Evolutionary conservation across 2,113 vertebrate species (phyloP).

Genomic region (Penelope pileata): DNA sequence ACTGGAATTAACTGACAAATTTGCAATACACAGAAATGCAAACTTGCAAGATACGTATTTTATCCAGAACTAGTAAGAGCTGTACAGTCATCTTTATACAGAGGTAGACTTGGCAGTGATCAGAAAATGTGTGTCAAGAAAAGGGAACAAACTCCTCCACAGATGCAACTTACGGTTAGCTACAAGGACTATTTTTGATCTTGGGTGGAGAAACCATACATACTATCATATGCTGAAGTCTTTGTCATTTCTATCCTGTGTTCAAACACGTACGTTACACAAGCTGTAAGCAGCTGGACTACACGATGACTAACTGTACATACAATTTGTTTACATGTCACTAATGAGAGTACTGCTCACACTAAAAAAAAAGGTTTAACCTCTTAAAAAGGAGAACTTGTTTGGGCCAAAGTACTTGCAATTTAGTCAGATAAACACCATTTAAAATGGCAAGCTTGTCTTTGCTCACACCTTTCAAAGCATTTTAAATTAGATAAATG

Average conservation of each 20-base stretch:
- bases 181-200: not conserved
- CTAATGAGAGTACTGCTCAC: not conserved
- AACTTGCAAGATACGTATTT: not conserved
- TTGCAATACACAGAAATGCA: accelerated
- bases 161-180: not conserved
- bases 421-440: not conserved
- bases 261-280: not conserved
- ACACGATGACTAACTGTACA: not conserved
- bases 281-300: not conserved
- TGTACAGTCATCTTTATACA: not conserved
- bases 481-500: not conserved
- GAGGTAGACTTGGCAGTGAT: not conserved
- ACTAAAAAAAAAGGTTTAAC: not conserved
- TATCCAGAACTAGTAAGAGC: not conserved
- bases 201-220: not conserved
- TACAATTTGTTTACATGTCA: not conserved
- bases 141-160: constrained; percentile 34
- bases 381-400: not conserved
- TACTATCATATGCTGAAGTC: not conserved
- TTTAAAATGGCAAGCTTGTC: not conserved
- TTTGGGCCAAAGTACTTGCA: not conserved
- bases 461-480: not conserved
- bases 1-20: not conserved
- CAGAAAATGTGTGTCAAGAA: not conserved
- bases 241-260: not conserved